Conservation (phyloP, 1,140 invertebrate genomes). For the Zaprionus nigranus region DNA sequence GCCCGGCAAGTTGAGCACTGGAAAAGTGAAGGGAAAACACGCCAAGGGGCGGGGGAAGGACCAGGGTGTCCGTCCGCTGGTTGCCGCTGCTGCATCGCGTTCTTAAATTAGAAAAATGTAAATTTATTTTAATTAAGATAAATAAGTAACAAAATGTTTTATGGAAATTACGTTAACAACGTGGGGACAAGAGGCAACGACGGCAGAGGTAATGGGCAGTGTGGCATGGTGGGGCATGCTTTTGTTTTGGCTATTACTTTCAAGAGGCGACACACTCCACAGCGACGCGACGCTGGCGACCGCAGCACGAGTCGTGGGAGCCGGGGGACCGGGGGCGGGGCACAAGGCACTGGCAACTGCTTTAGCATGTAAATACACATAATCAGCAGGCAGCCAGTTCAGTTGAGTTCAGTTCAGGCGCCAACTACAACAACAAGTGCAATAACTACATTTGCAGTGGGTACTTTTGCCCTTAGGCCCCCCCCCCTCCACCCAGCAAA, state of each 20-base stretch:
- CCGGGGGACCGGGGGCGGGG: not conserved
- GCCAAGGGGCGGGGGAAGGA: conserved; percentile 2
- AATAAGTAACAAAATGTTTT: conserved; percentile 85
- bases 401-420: conserved; percentile 16
- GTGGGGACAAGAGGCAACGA: conserved; percentile 51
- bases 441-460: conserved; percentile 27
- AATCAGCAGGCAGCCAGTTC: conserved; percentile 60
- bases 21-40: conserved; percentile 30
- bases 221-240: conserved; percentile 36
- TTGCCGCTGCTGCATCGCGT: conserved; percentile 54
- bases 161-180: conserved; percentile 83
- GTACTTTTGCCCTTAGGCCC: not conserved
- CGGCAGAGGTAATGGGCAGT: conserved; percentile 32
- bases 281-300: conserved; percentile 20
- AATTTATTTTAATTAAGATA: conserved; percentile 85
- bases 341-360: conserved; percentile 53
- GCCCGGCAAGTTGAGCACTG: conserved; percentile 44
- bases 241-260: conserved; percentile 75
- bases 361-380: conserved; percentile 79
- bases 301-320: conserved; percentile 34
- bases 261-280: conserved; percentile 68
- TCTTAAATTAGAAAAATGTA: conserved; percentile 84
- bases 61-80: conserved; percentile 13
- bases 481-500: conserved; percentile 28
- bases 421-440: conserved; percentile 32